phyloP scores from a whole-genome alignment of 2,797 vertebrate species.

The Sebastes flavidus region DNA sequence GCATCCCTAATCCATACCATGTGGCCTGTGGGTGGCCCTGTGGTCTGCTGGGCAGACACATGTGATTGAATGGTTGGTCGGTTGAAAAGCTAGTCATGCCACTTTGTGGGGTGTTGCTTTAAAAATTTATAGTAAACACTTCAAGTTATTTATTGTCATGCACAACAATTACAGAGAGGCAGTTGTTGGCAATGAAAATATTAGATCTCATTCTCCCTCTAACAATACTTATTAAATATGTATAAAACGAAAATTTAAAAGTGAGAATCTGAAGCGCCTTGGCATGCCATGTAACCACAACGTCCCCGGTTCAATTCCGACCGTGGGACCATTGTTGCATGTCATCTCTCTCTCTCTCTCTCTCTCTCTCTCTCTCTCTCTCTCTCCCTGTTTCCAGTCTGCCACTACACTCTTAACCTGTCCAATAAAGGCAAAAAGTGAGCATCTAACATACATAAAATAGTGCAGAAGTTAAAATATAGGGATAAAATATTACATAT shows the following conservation, averaged over 20 bases:
- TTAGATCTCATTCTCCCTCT: neutral
- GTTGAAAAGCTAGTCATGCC: neutral
- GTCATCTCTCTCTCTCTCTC: neutral
- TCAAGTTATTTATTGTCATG: neutral
- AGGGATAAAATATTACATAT: neutral
- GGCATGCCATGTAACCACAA: neutral
- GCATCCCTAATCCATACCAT: no score
- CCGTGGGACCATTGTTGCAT: no score
- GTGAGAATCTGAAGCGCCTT: neutral
- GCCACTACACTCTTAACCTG: neutral
- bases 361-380: neutral
- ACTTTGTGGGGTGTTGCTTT: conserved; percentile 12
- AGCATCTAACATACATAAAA: neutral
- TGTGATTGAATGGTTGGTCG: conserved; percentile 21
- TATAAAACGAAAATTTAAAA: neutral
- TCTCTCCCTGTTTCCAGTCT: neutral
- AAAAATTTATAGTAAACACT: neutral
- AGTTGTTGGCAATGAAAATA: neutral
- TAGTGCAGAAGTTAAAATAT: neutral
- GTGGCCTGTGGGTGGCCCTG: neutral
- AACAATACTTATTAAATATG: neutral
- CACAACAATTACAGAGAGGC: neutral
- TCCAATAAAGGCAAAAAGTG: neutral
- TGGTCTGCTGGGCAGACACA: conserved; percentile 1
- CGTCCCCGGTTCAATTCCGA: no score